Evolutionary conservation across 2,113 vertebrate genomes (phyloP).

Genomic region (Meleagris gallopavo): DNA sequence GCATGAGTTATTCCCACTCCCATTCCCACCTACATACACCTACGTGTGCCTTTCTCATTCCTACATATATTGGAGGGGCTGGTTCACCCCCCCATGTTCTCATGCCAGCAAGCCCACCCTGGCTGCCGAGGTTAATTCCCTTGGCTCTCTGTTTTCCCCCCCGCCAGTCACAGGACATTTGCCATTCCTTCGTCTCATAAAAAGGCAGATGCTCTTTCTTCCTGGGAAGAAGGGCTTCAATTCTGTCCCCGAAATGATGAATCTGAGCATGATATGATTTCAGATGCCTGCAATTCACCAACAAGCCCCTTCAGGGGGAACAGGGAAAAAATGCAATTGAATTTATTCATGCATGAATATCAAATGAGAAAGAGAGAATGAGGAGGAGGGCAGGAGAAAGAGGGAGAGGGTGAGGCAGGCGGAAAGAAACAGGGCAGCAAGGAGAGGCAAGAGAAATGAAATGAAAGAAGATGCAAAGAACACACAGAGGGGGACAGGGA

Average conservation of each 20-base stretch:
- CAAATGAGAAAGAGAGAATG: conserved; percentile 65
- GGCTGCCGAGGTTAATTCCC: background rate
- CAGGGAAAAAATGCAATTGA: conserved; percentile 67
- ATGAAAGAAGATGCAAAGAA: background rate
- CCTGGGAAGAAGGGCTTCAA: conserved; percentile 1
- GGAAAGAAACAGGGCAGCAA: background rate
- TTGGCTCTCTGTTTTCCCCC: background rate
- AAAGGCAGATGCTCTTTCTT: conserved; percentile 15
- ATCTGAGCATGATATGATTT: conserved; percentile 62
- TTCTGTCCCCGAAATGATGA: conserved; percentile 48
- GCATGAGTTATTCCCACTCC: background rate
- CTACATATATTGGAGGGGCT: background rate
- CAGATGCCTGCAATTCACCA: conserved; percentile 68
- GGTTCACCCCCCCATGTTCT: background rate
- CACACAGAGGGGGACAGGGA: background rate
- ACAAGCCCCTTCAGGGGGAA: conserved; percentile 70
- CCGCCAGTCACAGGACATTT: background rate
- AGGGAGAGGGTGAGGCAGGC: background rate
- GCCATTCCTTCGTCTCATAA: background rate
- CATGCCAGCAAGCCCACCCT: background rate
- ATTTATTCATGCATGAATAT: conserved; percentile 76
- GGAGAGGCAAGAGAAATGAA: background rate
- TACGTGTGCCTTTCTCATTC: background rate
- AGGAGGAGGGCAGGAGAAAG: conserved; percentile 34
- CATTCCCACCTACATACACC: background rate